A percentile compares a stretch with the other conserved stretches of the same genome.
These are phyloP conservation scores for Bos javanicus DNA, from an alignment of 2,113 vertebrate species.

Conservation along the genomic window DNA sequence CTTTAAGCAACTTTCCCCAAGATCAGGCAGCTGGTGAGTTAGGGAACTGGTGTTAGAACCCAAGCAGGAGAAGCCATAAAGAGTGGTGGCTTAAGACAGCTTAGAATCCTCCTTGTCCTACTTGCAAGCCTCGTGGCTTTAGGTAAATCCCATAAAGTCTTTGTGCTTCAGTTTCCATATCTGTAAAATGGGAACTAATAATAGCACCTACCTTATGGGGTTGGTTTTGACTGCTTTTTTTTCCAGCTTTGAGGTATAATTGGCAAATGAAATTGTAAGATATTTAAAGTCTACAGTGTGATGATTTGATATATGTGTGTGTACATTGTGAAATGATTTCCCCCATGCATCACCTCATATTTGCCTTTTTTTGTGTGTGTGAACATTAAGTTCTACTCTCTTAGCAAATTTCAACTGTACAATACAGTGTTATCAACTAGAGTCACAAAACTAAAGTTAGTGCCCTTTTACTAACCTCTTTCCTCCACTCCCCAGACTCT, in stretches of 20 bases:
- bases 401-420: background rate
- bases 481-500: background rate
- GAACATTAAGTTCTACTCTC: background rate
- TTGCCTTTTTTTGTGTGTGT: background rate
- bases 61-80: background rate
- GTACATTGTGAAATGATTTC: no score
- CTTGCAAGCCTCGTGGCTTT: background rate
- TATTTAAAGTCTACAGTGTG: background rate
- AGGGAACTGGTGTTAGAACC: no score
- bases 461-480: background rate
- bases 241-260: background rate
- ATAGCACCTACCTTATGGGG: background rate
- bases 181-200: background rate
- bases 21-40: background rate
- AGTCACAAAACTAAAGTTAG: background rate
- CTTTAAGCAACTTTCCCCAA: background rate
- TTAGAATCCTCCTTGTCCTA: background rate
- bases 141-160: background rate
- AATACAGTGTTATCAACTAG: background rate
- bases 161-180: background rate
- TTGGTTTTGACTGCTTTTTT: background rate
- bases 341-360: background rate
- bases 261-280: background rate
- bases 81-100: background rate
- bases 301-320: fast-evolving